Conservation (phyloP, 1,140 invertebrate species). For the Drosophila mojavensis region DNA sequence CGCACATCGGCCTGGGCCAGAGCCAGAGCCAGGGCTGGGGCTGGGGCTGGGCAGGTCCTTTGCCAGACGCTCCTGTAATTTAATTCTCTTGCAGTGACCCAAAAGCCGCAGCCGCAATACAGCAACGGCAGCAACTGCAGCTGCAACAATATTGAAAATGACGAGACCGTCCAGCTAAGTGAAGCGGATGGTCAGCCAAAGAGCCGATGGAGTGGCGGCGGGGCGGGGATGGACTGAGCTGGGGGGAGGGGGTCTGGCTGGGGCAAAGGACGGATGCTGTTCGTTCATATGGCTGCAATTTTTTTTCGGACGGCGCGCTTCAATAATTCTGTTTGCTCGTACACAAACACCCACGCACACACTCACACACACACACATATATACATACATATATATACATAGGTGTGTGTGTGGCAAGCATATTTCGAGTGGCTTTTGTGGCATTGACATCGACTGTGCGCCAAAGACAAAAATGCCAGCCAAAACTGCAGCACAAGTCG, state of each 20-base stretch:
- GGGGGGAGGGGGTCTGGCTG: not conserved
- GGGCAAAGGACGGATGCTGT: constrained; percentile 8
- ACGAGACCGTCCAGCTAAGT: constrained; percentile 26
- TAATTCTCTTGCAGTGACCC: constrained; percentile 59
- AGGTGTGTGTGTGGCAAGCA: constrained; percentile 49
- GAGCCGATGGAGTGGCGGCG: not conserved
- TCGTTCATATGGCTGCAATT: constrained; percentile 25
- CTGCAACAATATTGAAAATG: constrained; percentile 39
- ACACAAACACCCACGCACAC: constrained; percentile 26
- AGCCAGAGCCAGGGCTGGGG: too few species aligned
- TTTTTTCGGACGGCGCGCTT: constrained; percentile 58
- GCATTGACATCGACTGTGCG: constrained; percentile 57
- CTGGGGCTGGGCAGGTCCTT: not conserved
- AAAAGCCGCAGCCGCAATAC: constrained; percentile 43
- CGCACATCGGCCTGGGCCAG: constrained; percentile 1
- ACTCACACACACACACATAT: constrained; percentile 26
- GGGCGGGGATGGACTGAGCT: not conserved
- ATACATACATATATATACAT: constrained; percentile 21
- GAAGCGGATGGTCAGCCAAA: constrained; percentile 16
- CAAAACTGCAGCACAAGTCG: constrained; percentile 52
- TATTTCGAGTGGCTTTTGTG: constrained; percentile 79
- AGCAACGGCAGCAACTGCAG: constrained; percentile 8
- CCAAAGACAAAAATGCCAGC: constrained; percentile 63
- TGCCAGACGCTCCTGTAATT: constrained; percentile 45
- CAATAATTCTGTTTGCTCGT: constrained; percentile 78